phyloP scores from a whole-genome alignment of 2,797 vertebrate species.

The Setipinna tenuifilis region DNA sequence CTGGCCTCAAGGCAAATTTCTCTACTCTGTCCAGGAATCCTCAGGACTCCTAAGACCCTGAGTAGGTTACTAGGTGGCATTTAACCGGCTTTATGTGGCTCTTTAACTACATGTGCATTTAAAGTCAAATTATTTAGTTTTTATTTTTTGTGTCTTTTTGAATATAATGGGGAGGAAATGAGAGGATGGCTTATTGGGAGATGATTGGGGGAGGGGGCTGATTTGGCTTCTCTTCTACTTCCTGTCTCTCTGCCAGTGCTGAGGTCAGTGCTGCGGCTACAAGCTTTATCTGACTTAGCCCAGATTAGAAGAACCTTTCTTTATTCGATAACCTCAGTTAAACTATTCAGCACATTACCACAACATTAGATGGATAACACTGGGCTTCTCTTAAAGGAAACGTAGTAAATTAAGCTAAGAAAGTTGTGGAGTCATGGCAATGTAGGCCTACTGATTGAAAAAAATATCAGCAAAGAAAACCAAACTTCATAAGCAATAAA shows the following conservation, averaged over 20 bases:
- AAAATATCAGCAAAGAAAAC: background rate
- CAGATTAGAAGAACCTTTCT: background rate
- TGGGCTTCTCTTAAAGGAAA: background rate
- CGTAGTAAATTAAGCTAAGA: background rate
- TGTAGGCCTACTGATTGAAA: background rate
- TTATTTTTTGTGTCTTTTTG: background rate
- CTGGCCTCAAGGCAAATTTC: constrained; percentile 3
- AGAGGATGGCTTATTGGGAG: constrained; percentile 9
- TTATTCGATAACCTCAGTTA: constrained; percentile 11
- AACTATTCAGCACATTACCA: background rate
- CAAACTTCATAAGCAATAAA: no score
- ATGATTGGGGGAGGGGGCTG: background rate
- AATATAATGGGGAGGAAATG: constrained; percentile 15
- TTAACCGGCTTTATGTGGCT: background rate
- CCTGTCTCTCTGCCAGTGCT: constrained; percentile 10
- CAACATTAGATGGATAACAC: background rate
- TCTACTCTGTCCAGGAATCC: constrained; percentile 27
- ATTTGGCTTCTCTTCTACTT: constrained; percentile 6
- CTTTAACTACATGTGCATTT: background rate
- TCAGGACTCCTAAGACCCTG: background rate
- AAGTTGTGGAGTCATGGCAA: background rate
- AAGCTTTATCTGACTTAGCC: constrained; percentile 17
- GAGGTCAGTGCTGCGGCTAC: constrained; percentile 8
- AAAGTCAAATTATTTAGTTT: background rate
- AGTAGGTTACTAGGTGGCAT: background rate